Evolutionary conservation across 2,888 invertebrate genomes (phyloP).

Genomic region (Chelonus formosanus): DNA sequence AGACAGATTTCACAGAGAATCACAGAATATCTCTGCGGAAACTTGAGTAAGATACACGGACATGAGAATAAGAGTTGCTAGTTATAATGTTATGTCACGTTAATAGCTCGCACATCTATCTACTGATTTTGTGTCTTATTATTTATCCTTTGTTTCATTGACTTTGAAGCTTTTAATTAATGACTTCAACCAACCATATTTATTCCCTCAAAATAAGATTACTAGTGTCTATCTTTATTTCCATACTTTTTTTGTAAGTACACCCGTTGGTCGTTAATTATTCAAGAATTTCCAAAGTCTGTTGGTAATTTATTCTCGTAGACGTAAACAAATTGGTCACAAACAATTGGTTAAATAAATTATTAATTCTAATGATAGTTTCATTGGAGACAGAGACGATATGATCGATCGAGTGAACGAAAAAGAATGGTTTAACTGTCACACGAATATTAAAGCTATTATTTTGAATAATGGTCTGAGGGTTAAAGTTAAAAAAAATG

Average conservation of each 20-base stretch:
- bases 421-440: not conserved
- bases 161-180: conserved; percentile 59
- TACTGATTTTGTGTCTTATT: conserved; percentile 9
- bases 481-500: too few species aligned
- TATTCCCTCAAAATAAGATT: conserved; percentile 2
- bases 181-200: conserved; percentile 39
- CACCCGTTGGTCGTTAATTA: conserved; percentile 22
- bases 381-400: not conserved
- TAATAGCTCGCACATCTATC: conserved; percentile 49
- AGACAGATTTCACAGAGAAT: conserved; percentile 10
- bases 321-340: conserved; percentile 20
- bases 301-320: conserved; percentile 18
- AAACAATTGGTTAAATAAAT: conserved; percentile 15
- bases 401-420: not conserved
- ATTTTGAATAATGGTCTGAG: too few species aligned
- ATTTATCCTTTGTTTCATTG: conserved; percentile 10
- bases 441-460: not conserved
- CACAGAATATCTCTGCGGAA: not conserved
- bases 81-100: conserved; percentile 57
- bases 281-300: not conserved
- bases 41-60: conserved; percentile 31
- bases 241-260: not conserved
- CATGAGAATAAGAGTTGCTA: conserved; percentile 29
- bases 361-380: conserved; percentile 11
- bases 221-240: conserved; percentile 11